These are phyloP conservation scores for Labeo rohita DNA, from an alignment of 2,113 vertebrate species.

Conservation along the genomic window DNA sequence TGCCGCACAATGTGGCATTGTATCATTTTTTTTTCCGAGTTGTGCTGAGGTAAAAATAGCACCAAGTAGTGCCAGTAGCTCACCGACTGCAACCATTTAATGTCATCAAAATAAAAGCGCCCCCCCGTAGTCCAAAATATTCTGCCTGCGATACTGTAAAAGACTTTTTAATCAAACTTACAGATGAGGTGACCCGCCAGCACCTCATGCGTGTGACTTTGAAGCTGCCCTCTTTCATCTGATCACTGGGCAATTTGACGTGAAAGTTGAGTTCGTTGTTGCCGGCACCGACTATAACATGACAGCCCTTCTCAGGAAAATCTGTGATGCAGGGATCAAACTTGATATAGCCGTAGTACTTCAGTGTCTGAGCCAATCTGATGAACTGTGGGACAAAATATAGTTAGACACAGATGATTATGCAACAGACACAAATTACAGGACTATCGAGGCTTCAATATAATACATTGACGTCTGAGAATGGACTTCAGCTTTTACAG, in stretches of 20 bases:
- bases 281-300: constrained; percentile 93
- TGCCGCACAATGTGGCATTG: no score
- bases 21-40: no score
- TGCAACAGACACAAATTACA: background rate
- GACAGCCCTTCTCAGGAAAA: constrained; percentile 97
- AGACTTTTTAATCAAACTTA: constrained; percentile 75
- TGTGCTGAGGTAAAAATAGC: no score
- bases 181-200: constrained; percentile 96
- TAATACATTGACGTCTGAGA: background rate
- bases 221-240: constrained; percentile 97
- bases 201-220: constrained; percentile 98
- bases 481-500: background rate
- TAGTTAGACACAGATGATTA: background rate
- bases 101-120: no score
- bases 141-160: background rate
- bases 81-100: no score
- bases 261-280: constrained; percentile 99
- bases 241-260: constrained; percentile 91
- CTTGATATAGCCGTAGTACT: constrained; percentile 96
- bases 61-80: no score
- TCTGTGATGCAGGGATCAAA: constrained; percentile 96
- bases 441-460: background rate
- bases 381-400: constrained; percentile 82
- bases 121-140: no score
- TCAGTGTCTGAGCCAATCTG: constrained; percentile 92